phyloP scores from a whole-genome alignment of 2,888 invertebrate genomes.

The Oasisia sp. region DNA sequence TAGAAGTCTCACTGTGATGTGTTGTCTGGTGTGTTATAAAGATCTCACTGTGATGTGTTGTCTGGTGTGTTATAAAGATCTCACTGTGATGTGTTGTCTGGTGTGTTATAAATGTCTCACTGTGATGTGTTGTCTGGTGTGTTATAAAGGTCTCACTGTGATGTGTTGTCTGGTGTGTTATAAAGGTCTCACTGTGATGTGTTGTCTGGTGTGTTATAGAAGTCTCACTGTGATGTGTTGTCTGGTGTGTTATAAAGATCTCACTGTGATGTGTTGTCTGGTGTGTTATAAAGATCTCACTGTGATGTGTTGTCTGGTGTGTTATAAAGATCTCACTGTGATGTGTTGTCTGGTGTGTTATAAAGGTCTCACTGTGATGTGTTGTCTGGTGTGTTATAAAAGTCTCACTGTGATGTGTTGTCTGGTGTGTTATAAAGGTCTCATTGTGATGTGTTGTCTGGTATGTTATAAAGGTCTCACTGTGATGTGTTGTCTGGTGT shows the following conservation, averaged over 20 bases:
- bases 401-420: neutral
- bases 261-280: neutral
- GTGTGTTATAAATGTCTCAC: slow-evolving; percentile 21
- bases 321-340: neutral
- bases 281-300: slow-evolving; percentile 21
- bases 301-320: neutral
- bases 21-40: neutral
- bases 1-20: no score
- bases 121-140: no score
- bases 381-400: no score
- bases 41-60: no score
- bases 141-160: no score
- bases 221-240: neutral
- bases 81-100: neutral
- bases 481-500: neutral
- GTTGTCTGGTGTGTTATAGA: no score
- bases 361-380: no score
- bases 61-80: no score
- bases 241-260: neutral
- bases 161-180: neutral
- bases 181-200: no score
- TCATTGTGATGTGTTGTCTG: no score
- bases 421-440: slow-evolving; percentile 19
- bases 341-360: neutral
- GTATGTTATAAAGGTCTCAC: no score